These are phyloP conservation scores for Characodon lateralis DNA, from an alignment of 2,797 vertebrate species.

Conservation along the genomic window DNA sequence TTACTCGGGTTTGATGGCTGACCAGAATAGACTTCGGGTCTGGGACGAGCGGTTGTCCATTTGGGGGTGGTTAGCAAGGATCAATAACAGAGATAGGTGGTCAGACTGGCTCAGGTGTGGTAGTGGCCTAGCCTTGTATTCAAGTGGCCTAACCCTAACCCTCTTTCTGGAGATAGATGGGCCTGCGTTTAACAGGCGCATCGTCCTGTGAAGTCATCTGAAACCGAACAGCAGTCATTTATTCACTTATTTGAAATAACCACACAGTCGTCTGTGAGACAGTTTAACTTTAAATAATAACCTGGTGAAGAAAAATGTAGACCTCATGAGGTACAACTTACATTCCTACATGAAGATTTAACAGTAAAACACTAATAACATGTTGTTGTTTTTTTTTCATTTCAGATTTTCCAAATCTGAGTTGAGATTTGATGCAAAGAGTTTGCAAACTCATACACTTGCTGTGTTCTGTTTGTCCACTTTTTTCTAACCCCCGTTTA, in stretches of 20 bases:
- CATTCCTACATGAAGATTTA: not conserved
- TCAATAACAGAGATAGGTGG: no score
- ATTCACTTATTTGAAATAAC: not conserved
- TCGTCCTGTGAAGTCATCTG: not conserved
- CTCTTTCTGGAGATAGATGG: no score
- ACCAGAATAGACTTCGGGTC: no score
- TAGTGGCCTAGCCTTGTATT: no score
- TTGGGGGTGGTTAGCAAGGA: no score
- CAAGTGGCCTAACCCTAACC: no score
- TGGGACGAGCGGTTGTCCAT: no score
- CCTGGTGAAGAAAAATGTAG: not conserved
- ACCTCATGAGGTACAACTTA: not conserved
- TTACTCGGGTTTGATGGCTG: not conserved
- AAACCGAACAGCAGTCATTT: not conserved
- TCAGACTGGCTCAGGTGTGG: no score
- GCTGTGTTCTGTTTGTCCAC: not conserved
- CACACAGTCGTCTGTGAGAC: not conserved
- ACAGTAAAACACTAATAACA: not conserved
- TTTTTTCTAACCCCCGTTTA: slow-evolving; percentile 27
- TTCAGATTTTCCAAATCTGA: not conserved
- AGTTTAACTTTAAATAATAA: not conserved
- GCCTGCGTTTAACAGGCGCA: no score
- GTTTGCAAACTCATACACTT: not conserved
- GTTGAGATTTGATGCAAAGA: not conserved
- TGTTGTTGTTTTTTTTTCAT: not conserved